Conservation (phyloP, 2,113 vertebrate genomes). For the Rhagologus leucostigma region DNA sequence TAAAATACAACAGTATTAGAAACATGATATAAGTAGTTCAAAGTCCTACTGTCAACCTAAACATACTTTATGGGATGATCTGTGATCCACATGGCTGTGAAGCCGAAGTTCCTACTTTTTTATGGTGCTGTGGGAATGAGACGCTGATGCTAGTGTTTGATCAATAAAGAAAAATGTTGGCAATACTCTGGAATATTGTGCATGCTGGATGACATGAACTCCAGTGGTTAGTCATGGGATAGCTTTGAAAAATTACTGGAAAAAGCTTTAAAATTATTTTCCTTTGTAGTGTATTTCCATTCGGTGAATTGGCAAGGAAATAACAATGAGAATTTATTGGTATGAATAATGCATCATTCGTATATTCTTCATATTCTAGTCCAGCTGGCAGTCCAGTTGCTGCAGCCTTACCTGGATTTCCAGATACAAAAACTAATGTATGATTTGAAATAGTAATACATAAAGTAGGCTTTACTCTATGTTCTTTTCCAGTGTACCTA, state of each 20-base stretch:
- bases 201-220: slow-evolving; percentile 20
- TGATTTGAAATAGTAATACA: not conserved
- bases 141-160: slow-evolving; percentile 1
- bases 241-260: slow-evolving; percentile 41
- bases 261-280: slow-evolving; percentile 35
- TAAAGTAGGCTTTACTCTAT: not conserved
- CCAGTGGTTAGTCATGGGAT: not conserved
- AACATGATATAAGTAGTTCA: slow-evolving; percentile 13
- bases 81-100: slow-evolving; percentile 42
- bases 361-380: not conserved
- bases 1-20: not conserved
- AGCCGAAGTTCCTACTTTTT: not conserved
- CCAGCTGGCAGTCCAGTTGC: slow-evolving; percentile 13
- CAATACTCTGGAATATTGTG: slow-evolving; percentile 7
- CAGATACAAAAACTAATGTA: not conserved
- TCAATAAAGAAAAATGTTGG: slow-evolving; percentile 54
- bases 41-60: slow-evolving; percentile 12
- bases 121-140: not conserved
- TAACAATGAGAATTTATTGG: slow-evolving; percentile 22
- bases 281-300: slow-evolving; percentile 50
- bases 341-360: not conserved
- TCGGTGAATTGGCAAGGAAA: slow-evolving; percentile 44
- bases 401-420: slow-evolving; percentile 11
- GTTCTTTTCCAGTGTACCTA: not conserved
- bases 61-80: slow-evolving; percentile 34